Conservation (phyloP, 2,113 vertebrate species). For the Condylura cristata region DNA sequence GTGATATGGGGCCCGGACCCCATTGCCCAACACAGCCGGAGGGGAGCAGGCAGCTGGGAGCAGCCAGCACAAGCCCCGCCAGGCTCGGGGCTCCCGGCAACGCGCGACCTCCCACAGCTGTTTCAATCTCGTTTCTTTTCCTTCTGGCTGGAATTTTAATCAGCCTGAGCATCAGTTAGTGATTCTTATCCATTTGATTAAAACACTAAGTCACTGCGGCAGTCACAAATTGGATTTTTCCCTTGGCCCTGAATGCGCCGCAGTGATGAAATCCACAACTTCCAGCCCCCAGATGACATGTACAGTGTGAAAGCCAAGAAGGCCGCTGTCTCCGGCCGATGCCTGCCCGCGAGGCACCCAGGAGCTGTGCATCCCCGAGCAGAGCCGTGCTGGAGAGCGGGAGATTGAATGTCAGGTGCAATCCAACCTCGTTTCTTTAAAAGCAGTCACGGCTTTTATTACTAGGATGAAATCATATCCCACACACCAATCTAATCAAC, state of each 20-base stretch:
- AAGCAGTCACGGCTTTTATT: slow-evolving; percentile 60
- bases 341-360: neutral
- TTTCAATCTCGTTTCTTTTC: slow-evolving; percentile 55
- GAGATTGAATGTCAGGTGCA: neutral
- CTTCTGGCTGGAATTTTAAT: slow-evolving; percentile 60
- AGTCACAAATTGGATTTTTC: slow-evolving; percentile 73
- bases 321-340: slow-evolving; percentile 42
- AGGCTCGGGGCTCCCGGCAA: neutral
- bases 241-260: slow-evolving; percentile 41
- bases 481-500: slow-evolving; percentile 70
- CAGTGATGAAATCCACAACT: slow-evolving; percentile 75
- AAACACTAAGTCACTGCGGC: slow-evolving; percentile 61
- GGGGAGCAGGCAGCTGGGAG: neutral
- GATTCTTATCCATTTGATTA: slow-evolving; percentile 64
- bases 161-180: slow-evolving; percentile 50
- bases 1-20: neutral
- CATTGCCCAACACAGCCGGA: neutral
- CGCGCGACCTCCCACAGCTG: neutral
- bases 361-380: neutral
- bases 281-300: neutral
- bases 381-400: neutral
- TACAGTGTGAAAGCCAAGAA: neutral
- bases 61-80: neutral
- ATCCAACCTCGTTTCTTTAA: slow-evolving; percentile 58
- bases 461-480: slow-evolving; percentile 55